Percentiles rank a stretch among this genome's conserved stretches.
phyloP scores from a whole-genome alignment of 2,888 invertebrate species.

The Eilema griseolum region DNA sequence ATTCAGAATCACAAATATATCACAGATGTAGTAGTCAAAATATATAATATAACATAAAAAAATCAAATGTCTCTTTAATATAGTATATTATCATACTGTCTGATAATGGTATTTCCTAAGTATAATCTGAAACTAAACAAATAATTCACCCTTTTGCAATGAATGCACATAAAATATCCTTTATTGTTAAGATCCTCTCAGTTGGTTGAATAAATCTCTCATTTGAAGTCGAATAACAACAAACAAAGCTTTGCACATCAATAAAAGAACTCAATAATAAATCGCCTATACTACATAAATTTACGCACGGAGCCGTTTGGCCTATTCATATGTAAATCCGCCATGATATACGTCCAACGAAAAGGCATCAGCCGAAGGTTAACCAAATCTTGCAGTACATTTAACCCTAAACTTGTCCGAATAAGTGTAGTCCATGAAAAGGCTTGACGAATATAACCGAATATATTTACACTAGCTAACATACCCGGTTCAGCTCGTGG shows the following conservation, averaged over 20 bases:
- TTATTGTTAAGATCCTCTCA: neutral
- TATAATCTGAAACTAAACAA: neutral
- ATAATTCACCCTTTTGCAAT: neutral
- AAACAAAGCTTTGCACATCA: neutral
- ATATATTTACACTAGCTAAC: neutral
- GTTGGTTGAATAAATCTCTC: neutral
- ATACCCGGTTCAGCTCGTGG: too few species aligned
- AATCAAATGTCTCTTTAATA: too few species aligned
- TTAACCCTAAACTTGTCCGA: conserved; percentile 17
- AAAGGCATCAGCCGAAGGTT: neutral
- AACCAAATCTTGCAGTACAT: conserved; percentile 23
- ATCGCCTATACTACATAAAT: conserved; percentile 16
- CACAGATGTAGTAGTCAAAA: too few species aligned
- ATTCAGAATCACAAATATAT: too few species aligned
- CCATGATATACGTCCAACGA: conserved; percentile 15
- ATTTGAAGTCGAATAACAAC: conserved; percentile 4
- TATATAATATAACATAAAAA: too few species aligned
- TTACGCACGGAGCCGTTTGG: conserved; percentile 6
- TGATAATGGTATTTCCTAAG: neutral
- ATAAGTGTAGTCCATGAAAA: conserved; percentile 10
- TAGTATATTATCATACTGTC: too few species aligned
- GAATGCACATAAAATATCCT: neutral
- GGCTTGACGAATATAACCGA: conserved; percentile 5
- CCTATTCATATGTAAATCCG: conserved; percentile 22
- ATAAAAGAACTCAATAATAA: conserved; percentile 15